Evolutionary conservation across 2,797 vertebrate genomes (phyloP).

Genomic region (Ceryle rudis): DNA sequence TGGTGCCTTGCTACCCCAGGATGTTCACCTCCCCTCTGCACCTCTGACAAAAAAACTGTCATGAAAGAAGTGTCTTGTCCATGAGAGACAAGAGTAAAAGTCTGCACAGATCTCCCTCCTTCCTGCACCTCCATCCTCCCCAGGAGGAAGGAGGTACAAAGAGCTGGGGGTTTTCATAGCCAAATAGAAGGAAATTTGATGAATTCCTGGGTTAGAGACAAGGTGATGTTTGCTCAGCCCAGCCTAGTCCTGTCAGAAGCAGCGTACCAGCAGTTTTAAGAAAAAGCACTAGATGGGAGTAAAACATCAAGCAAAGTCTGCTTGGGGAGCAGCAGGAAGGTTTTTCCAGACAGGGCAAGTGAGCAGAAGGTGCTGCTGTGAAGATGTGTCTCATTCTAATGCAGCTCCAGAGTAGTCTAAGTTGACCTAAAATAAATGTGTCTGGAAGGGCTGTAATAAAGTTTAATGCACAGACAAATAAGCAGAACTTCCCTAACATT

Average conservation of each 20-base stretch:
- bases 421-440: conserved; percentile 25
- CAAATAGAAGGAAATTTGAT: background rate
- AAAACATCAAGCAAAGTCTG: conserved; percentile 44
- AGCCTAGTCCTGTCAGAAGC: background rate
- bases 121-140: background rate
- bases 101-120: background rate
- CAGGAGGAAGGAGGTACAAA: background rate
- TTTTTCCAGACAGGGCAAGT: background rate
- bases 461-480: background rate
- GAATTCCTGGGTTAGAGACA: background rate
- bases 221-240: background rate
- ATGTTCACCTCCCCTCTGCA: background rate
- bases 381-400: background rate
- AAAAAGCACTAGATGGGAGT: conserved; percentile 70
- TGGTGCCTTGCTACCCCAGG: background rate
- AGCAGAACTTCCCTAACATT: background rate
- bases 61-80: background rate
- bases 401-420: background rate
- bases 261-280: conserved; percentile 40
- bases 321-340: background rate
- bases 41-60: background rate
- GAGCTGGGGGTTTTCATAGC: background rate
- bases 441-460: conserved; percentile 30
- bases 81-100: background rate
- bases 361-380: background rate